Evolutionary conservation across 2,888 invertebrate species (phyloP), one percentile per base, ranked within the genome.

Genomic region (Macrosiphum euphorbiae): DNA sequence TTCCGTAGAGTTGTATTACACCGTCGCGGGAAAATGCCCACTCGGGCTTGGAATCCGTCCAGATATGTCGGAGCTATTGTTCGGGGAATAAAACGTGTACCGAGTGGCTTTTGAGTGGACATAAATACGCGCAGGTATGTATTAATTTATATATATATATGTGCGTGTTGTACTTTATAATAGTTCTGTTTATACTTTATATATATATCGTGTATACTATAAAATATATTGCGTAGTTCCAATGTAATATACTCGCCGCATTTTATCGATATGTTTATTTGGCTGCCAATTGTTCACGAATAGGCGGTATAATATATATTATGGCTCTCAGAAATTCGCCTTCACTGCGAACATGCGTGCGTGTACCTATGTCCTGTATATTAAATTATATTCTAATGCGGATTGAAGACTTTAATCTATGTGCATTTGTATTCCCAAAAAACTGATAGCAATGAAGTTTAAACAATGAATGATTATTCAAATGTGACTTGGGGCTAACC

Each of bases 81-180:
- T 89, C 89, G 58, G 28, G 28, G 58, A 58, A 89, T 58, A 89
- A 89, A 89, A 44, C 44, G 89, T 44, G 58, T 58, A 89, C 85
- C 89, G 58, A 89, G 58, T 89, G 89, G 89, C 41, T 89, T 89
- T 89, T 89, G 58, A 89, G 58, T 28, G 58, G 58, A 44, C 89
- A 88, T 88, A 88, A 88, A 88, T 67, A 44, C 13, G 50, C 13
- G 58, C 89, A 58, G 58, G 89, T 89, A 89, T 8, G 13, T 16
- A 41, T 41, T 11, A 11, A 88, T 44, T 13, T 41, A 44, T 58
- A 28, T 58, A 58, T 41, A 55, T 24, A 16, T 67, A n/a, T 61
- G n/a, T 67, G n/a, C 8, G 67, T 67, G 16, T 67, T 67, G 67
- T 67, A 67, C n/a, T 67, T 67, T 7, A 67, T 67, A 67, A 67